Evolutionary conservation across 2,797 vertebrate genomes (phyloP), one percentile per base, ranked within the genome.

Genomic region (Ammospiza maritima): DNA sequence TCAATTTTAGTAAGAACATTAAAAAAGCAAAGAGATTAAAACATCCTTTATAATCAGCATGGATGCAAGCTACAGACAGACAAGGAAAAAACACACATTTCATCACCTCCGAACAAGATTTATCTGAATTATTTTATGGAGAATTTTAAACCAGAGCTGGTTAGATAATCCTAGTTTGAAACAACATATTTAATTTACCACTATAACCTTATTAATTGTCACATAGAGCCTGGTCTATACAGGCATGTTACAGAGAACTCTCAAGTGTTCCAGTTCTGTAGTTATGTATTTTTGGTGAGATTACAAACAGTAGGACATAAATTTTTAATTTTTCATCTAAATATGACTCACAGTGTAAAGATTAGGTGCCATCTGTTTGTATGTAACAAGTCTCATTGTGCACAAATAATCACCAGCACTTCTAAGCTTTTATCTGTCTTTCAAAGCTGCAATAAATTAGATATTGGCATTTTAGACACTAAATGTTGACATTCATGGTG

Each of bases 271-370:
- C 65, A 64, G 67, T 47, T 76, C 51, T 54, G 38, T 20, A 70
- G 51, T 11, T 60, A 22, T 13, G 13, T 34, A 54, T 75, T 89
- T 85, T 40, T 69, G 5, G 38, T 61, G 66, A 73, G 27, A 56
- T 70, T 75, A 88, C 23, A 53, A 70, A 82, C 18, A 73, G 36
- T 6, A 70, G 38, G 79, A 89, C 44, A 30, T 12, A 45, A 36
- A 30, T 78, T 56, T 47, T 64, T 83, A 93, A 29, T 60, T 96
- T 91, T 81, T 53, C 42, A 75, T 66, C 29, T 70, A 44, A 86
- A 60, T 22, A 86, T 23, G 42, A 91, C 77, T 94, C 83, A 94
- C 77, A 88, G 56, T 60, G 66, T 72, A 88, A 93, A 71, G 64
- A 93, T 64, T 58, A 56, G 17, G 30, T 60, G 66, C 64, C 74